A percentile compares a stretch with the other conserved stretches of the same genome.
Conservation (phyloP, 2,113 vertebrate species). For the Ictalurus punctatus region DNA sequence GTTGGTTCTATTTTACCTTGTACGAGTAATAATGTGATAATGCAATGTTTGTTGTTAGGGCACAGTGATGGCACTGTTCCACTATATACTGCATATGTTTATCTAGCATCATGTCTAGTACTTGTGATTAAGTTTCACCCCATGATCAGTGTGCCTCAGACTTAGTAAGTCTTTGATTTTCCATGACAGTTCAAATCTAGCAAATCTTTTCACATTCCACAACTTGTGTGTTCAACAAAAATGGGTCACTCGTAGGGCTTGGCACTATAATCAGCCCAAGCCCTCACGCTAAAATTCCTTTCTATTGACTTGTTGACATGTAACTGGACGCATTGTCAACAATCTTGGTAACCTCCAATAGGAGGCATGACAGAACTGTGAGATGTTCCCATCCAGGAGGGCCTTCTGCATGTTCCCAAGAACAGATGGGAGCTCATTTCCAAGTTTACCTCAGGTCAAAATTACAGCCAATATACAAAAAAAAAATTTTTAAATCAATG, state of each 20-base stretch:
- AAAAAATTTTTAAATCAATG: too few species aligned
- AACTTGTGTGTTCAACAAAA: neutral
- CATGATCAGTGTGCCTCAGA: neutral
- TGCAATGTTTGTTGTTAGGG: neutral
- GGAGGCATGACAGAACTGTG: constrained; percentile 8
- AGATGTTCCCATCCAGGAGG: constrained; percentile 16
- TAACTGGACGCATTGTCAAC: constrained; percentile 50
- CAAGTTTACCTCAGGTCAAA: constrained; percentile 47
- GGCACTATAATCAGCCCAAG: constrained; percentile 18
- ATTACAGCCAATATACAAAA: constrained; percentile 12
- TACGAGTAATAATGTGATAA: neutral
- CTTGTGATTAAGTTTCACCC: neutral
- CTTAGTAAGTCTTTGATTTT: constrained; percentile 6
- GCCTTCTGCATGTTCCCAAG: constrained; percentile 9
- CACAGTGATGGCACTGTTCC: neutral
- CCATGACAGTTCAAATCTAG: neutral
- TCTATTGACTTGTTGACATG: constrained; percentile 57
- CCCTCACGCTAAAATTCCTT: constrained; percentile 1
- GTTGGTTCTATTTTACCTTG: neutral
- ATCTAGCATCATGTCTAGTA: neutral
- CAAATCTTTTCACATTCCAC: neutral
- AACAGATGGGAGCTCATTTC: constrained; percentile 54
- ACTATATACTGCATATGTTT: neutral
- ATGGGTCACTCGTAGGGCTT: neutral
- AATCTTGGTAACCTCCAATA: constrained; percentile 12